Conservation (phyloP, 2,113 vertebrate species). For the Austrofundulus limnaeus region DNA sequence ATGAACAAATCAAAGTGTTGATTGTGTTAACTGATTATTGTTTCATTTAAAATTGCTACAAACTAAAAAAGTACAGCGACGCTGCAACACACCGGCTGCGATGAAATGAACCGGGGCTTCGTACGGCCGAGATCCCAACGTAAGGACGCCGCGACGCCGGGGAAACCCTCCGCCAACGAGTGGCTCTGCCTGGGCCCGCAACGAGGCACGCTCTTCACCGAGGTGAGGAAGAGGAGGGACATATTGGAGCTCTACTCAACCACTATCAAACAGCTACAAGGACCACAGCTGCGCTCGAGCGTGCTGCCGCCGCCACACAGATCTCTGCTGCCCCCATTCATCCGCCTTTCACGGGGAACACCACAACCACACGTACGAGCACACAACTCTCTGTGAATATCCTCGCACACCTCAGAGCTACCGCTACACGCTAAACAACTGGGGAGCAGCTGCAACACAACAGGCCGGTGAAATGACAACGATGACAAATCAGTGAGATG, state of each 20-base stretch:
- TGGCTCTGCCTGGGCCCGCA: slow-evolving; percentile 67
- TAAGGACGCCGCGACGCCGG: slow-evolving; percentile 64
- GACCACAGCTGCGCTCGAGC: slow-evolving; percentile 69
- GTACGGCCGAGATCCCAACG: slow-evolving; percentile 38
- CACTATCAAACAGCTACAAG: slow-evolving; percentile 74
- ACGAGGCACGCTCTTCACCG: slow-evolving; percentile 60
- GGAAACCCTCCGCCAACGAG: slow-evolving; percentile 80
- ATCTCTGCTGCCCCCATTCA: slow-evolving; percentile 45
- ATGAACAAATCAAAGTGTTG: neutral
- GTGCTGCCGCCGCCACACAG: slow-evolving; percentile 50
- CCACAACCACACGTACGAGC: slow-evolving; percentile 44
- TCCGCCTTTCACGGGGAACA: slow-evolving; percentile 24
- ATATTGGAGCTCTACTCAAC: slow-evolving; percentile 74
- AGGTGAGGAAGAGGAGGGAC: slow-evolving; percentile 63
- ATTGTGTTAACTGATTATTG: neutral
- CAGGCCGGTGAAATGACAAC: slow-evolving; percentile 65
- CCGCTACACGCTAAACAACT: slow-evolving; percentile 67
- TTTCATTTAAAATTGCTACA: slow-evolving; percentile 10
- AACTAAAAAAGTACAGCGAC: slow-evolving; percentile 50
- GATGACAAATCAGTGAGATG: slow-evolving; percentile 37
- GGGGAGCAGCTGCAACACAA: slow-evolving; percentile 75
- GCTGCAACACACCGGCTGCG: slow-evolving; percentile 69
- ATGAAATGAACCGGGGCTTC: slow-evolving; percentile 54
- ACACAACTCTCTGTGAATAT: slow-evolving; percentile 47
- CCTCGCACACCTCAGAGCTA: slow-evolving; percentile 61